Evolutionary conservation across 2,888 invertebrate genomes (phyloP).

Genomic region (Machimus atricapillus): DNA sequence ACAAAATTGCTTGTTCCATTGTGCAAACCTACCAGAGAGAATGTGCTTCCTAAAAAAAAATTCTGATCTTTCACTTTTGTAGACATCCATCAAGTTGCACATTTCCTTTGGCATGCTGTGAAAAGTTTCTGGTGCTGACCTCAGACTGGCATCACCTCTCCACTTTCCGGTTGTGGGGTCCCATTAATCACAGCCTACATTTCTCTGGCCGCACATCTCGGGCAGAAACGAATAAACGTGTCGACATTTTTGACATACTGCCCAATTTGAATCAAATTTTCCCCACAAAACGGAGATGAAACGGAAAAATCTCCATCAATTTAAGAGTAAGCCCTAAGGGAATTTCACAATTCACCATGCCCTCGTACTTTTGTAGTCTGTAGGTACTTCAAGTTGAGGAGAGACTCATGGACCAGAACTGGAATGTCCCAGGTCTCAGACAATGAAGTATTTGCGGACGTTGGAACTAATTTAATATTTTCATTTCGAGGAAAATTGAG

Average conservation of each 20-base stretch:
- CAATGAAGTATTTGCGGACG: background rate
- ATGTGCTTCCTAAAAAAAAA: background rate
- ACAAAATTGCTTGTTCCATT: background rate
- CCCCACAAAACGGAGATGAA: background rate
- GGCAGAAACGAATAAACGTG: background rate
- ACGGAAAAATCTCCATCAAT: background rate
- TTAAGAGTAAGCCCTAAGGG: background rate
- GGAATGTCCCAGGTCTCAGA: background rate
- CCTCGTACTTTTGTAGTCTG: background rate
- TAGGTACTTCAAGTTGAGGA: background rate
- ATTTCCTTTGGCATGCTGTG: background rate
- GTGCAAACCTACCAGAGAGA: background rate
- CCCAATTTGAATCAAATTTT: background rate
- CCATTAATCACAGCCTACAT: background rate
- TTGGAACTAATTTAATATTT: background rate
- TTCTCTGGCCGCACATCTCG: background rate
- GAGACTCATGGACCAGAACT: background rate
- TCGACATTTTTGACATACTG: background rate
- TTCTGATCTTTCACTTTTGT: background rate
- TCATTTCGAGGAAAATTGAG: background rate
- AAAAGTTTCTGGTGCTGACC: background rate
- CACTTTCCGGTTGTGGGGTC: background rate
- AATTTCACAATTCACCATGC: background rate
- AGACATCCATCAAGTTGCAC: background rate
- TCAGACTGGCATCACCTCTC: background rate